Conservation (phyloP, 2,888 invertebrate species). For the Conus canariensis region DNA sequence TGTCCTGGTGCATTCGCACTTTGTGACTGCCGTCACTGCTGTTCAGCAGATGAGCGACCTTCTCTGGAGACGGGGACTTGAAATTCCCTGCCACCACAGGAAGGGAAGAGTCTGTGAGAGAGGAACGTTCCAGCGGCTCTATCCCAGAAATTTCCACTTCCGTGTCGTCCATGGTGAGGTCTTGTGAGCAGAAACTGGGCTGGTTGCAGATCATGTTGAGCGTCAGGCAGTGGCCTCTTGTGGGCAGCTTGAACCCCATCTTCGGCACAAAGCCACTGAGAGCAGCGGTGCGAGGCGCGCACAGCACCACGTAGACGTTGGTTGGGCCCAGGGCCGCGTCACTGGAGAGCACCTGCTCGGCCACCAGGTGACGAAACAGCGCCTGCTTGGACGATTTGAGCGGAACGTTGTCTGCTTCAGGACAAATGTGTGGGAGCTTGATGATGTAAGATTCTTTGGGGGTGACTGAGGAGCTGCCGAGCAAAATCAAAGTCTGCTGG, state of each 20-base stretch:
- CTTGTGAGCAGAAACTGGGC: slow-evolving; percentile 49
- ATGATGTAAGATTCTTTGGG: slow-evolving; percentile 67
- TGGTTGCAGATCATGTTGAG: slow-evolving; percentile 54
- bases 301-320: slow-evolving; percentile 57
- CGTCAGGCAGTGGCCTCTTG: slow-evolving; percentile 57
- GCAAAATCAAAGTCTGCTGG: slow-evolving; percentile 56
- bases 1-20: neutral
- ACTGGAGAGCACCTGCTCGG: slow-evolving; percentile 61
- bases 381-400: slow-evolving; percentile 56
- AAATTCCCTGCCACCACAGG: slow-evolving; percentile 6
- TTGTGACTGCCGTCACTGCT: neutral
- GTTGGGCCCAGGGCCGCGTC: slow-evolving; percentile 59
- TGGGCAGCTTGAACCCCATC: slow-evolving; percentile 58
- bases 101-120: neutral
- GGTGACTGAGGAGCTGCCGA: slow-evolving; percentile 65
- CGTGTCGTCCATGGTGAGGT: slow-evolving; percentile 56
- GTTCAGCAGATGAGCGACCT: neutral
- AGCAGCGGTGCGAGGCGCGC: slow-evolving; percentile 59
- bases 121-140: slow-evolving; percentile 59
- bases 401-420: slow-evolving; percentile 44
- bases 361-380: slow-evolving; percentile 63
- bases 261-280: slow-evolving; percentile 66
- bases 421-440: slow-evolving; percentile 53
- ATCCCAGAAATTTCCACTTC: slow-evolving; percentile 67
- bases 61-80: slow-evolving; percentile 24